A percentile compares a stretch with the other conserved stretches of the same genome.
Evolutionary conservation across 2,113 vertebrate species (phyloP).

Genomic region (Apteryx owenii): DNA sequence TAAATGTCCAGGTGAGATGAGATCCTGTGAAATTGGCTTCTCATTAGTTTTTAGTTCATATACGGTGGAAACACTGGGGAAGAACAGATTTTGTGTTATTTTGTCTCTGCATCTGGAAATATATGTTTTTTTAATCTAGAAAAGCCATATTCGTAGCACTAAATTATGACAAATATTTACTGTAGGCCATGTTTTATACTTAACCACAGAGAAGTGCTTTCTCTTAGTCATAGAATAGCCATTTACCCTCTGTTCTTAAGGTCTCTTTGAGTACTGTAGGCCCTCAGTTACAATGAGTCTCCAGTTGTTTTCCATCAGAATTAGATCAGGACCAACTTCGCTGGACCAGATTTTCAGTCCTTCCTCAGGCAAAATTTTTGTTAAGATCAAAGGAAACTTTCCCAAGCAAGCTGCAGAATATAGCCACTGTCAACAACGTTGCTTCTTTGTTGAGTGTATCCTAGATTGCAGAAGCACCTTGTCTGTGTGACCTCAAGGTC

Average conservation of each 20-base stretch:
- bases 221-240: background rate
- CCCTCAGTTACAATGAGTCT: background rate
- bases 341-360: background rate
- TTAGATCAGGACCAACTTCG: background rate
- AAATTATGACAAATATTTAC: background rate
- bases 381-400: background rate
- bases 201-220: background rate
- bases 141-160: background rate
- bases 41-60: background rate
- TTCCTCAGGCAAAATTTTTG: background rate
- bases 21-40: background rate
- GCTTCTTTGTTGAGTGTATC: background rate
- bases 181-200: background rate
- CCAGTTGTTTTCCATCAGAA: constrained; percentile 1
- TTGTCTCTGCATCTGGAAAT: background rate
- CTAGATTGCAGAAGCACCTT: background rate
- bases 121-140: background rate
- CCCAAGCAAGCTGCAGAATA: background rate
- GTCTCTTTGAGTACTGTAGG: background rate
- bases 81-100: background rate
- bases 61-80: background rate
- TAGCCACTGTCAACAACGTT: background rate
- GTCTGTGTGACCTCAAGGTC: background rate
- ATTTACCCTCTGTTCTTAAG: constrained; percentile 8
- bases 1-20: background rate